Percentiles rank a stretch among this genome's conserved stretches.
Evolutionary conservation across 1,140 invertebrate species (phyloP).

Genomic region (Macrotrachela quadricornifera): DNA sequence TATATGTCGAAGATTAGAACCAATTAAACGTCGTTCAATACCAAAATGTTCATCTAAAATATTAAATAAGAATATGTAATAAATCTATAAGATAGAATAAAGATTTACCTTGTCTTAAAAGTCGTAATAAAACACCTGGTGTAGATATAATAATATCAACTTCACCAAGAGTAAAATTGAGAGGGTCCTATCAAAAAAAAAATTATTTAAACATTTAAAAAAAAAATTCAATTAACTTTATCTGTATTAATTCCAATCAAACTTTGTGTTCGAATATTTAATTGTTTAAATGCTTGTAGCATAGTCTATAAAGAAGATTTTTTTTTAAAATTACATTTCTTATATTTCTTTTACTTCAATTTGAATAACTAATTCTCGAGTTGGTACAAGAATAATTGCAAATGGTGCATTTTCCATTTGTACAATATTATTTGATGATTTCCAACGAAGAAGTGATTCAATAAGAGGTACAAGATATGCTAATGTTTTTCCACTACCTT

Average conservation of each 20-base stretch:
- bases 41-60: background rate
- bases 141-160: conserved; percentile 55
- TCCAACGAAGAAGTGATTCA: conserved; percentile 37
- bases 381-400: conserved; percentile 56
- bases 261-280: background rate
- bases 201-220: conserved; percentile 35
- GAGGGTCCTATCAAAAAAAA: too few relatives aligned
- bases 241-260: background rate
- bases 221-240: background rate
- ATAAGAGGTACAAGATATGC: conserved; percentile 64
- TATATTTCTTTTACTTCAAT: conserved; percentile 33
- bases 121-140: conserved; percentile 51
- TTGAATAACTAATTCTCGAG: conserved; percentile 50
- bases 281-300: background rate
- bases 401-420: conserved; percentile 41
- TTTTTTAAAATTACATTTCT: background rate
- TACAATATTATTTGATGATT: background rate
- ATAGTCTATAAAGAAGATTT: background rate
- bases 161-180: conserved; percentile 35
- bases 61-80: conserved; percentile 5
- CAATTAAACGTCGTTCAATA: background rate
- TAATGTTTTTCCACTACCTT: conserved; percentile 73
- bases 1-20: conserved; percentile 34
- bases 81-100: background rate
- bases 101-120: conserved; percentile 39